phyloP scores from a whole-genome alignment of 2,888 invertebrate genomes.

The Drosophila engyochracea region DNA sequence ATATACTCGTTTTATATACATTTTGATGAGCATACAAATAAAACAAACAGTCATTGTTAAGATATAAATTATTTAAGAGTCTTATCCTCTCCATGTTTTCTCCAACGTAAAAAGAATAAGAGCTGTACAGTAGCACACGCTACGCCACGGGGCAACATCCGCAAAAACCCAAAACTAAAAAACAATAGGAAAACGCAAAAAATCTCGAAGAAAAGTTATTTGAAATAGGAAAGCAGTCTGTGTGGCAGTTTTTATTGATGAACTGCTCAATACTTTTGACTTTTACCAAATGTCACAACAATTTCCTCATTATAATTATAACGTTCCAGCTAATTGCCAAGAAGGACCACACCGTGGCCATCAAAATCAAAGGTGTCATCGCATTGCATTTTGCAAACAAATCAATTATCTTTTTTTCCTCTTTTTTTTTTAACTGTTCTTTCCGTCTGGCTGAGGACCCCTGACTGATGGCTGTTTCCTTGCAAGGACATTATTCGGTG shows the following conservation, averaged over 20 bases:
- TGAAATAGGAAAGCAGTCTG: constrained; percentile 51
- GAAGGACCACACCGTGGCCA: constrained; percentile 66
- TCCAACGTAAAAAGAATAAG: constrained; percentile 30
- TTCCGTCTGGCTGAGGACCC: constrained; percentile 46
- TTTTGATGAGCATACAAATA: constrained; percentile 55
- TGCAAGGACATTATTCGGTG: constrained; percentile 48
- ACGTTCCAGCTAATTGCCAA: constrained; percentile 64
- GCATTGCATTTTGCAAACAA: constrained; percentile 77
- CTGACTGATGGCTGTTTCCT: constrained; percentile 75
- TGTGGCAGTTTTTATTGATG: constrained; percentile 64
- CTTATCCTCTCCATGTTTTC: constrained; percentile 23
- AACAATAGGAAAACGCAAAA: constrained; percentile 3
- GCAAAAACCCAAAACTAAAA: constrained; percentile 9
- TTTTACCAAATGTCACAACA: constrained; percentile 77
- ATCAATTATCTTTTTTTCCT: constrained; percentile 70
- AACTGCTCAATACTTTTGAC: constrained; percentile 64
- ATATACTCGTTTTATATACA: constrained; percentile 48
- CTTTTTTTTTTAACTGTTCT: constrained; percentile 23
- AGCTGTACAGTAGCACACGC: constrained; percentile 72
- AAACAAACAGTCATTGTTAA: constrained; percentile 70
- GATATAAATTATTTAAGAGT: constrained; percentile 31
- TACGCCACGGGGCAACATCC: constrained; percentile 71
- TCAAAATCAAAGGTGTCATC: constrained; percentile 69
- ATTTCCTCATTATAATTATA: constrained; percentile 57
- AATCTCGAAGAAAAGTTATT: constrained; percentile 36